Conservation (phyloP, 2,888 invertebrate genomes). For the Lamellibrachia satsuma region DNA sequence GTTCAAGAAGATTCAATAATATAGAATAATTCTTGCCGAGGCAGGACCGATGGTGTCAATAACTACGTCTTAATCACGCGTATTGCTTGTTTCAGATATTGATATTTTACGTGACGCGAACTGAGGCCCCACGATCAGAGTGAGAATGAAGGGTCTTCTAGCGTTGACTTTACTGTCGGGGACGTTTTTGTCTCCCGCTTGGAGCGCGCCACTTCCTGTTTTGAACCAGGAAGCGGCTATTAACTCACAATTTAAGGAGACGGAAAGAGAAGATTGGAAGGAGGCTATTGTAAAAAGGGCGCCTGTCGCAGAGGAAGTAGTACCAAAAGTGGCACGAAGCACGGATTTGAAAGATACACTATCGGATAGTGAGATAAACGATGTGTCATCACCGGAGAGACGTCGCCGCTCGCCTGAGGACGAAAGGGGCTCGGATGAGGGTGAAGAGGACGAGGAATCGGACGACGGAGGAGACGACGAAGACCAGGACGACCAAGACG, state of each 20-base stretch:
- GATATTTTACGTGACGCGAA: neutral
- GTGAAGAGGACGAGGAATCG: neutral
- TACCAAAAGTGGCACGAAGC: neutral
- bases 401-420: neutral
- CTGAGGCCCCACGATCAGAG: neutral
- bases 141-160: neutral
- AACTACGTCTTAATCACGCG: neutral
- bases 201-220: neutral
- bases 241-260: neutral
- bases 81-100: neutral
- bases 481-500: neutral
- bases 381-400: neutral
- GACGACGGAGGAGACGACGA: neutral
- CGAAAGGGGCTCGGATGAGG: neutral
- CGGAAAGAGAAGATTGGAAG: neutral
- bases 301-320: neutral
- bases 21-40: neutral
- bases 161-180: neutral
- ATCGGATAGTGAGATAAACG: neutral
- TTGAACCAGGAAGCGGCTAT: neutral
- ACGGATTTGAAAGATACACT: neutral
- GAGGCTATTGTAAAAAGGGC: neutral
- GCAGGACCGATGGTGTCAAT: neutral
- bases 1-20: too few relatives aligned
- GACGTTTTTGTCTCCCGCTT: conserved; percentile 12